Base-by-base conservation (phyloP, 2,113 vertebrate species). In the Barnardius zonarius region DNA sequence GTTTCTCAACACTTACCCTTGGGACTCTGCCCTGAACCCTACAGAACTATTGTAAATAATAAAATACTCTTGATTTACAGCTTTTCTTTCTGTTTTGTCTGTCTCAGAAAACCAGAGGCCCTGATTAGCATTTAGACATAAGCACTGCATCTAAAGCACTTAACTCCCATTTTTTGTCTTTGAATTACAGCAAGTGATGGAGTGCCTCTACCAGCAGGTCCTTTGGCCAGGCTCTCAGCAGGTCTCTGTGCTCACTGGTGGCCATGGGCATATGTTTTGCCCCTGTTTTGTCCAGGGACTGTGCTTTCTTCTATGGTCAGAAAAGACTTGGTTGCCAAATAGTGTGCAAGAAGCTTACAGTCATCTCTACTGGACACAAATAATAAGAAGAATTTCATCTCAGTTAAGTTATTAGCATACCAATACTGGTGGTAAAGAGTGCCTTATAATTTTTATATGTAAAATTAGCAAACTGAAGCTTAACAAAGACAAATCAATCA, bases 241-340 rank as follows among this genome's bases (percentile, higher is more conserved):
- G 49, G 37, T n/a, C 35, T 49, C 41, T 52, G 33, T 0, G 2
- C 39, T n/a, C 51, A 31, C 4, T 5, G 6, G 46, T 35, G 41
- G 33, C 31, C 2, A 1, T 25, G 1, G 1, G 49, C 27, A 14
- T 11, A 31, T 0, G 6, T 14, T 35, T 59, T 59, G 33, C 33
- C 3, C 57, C 57, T 80, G 35, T 27, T 51, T 14, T 70, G 62
- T 37, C 28, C 20, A 20, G 51, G 39, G 13, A 15, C 55, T 9
- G 49, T 5, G 0, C 24, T 70, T 52, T 37, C 39, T 28, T 28
- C n/a, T 14, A 2, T 0, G 2, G 5, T 14, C 63, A 79, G 46
- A 59, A 79, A 67, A 66, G 22, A 5, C 10, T 48, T 55, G 35
- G 3, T 2, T 68, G 39, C 11, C 30, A 79, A 90, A 77, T 0